These are phyloP conservation scores for Lipophrys pholis DNA, from an alignment of 2,113 vertebrate genomes.

Conservation along the genomic window DNA sequence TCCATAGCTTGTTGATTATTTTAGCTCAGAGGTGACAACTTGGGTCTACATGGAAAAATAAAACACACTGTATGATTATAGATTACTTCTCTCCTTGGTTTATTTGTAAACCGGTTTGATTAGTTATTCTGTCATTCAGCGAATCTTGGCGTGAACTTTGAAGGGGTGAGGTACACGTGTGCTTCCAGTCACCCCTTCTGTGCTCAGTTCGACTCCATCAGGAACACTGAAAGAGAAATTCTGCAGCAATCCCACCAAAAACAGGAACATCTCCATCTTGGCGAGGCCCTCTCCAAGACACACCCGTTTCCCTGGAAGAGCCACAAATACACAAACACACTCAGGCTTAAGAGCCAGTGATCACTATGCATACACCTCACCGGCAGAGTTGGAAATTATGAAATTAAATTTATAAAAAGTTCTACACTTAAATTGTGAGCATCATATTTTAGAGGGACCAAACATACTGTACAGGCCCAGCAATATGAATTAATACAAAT, in stretches of 20 bases:
- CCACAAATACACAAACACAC: neutral
- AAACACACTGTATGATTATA: too few species aligned
- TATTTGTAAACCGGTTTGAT: too few species aligned
- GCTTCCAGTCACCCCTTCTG: constrained; percentile 53
- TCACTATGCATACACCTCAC: too few species aligned
- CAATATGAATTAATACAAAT: too few species aligned
- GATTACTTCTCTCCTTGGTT: neutral
- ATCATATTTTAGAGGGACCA: too few species aligned
- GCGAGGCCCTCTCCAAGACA: constrained; percentile 87
- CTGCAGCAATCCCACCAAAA: constrained; percentile 84
- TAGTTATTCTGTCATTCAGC: constrained; percentile 21
- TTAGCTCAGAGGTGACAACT: too few species aligned
- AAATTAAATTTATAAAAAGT: too few species aligned
- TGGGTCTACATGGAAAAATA: too few species aligned
- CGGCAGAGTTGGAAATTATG: too few species aligned
- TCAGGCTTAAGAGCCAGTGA: neutral
- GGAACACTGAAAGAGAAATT: constrained; percentile 82
- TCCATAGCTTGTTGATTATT: neutral
- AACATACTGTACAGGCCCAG: too few species aligned
- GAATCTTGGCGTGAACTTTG: constrained; percentile 69
- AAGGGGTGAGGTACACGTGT: constrained; percentile 66
- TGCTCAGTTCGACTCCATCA: constrained; percentile 43
- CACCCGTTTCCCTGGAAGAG: constrained; percentile 80
- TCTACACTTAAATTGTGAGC: too few species aligned
- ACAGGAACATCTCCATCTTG: constrained; percentile 86